Percentiles rank a stretch among this genome's conserved stretches.
These are phyloP conservation scores for Burhinus oedicnemus DNA, from an alignment of 2,113 vertebrate species.

Conservation along the genomic window DNA sequence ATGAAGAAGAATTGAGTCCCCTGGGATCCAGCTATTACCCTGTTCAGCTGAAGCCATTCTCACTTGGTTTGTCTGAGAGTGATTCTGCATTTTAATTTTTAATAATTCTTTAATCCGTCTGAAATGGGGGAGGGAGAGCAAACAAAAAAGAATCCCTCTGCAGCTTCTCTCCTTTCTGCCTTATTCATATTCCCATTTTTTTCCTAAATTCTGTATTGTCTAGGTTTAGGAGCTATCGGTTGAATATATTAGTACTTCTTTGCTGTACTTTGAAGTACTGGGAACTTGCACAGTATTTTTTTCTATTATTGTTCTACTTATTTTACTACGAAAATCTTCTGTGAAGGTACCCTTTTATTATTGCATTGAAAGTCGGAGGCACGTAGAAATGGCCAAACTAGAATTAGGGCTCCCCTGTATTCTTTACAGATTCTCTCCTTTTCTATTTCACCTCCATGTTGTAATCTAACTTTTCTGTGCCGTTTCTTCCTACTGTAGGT, in stretches of 20 bases:
- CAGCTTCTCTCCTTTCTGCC: neutral
- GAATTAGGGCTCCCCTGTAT: neutral
- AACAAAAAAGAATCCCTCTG: neutral
- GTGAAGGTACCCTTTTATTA: neutral
- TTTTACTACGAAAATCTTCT: neutral
- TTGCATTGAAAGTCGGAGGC: neutral
- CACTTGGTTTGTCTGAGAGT: slow-evolving; percentile 7
- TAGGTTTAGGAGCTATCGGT: neutral
- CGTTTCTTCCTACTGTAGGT: neutral
- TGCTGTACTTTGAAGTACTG: neutral
- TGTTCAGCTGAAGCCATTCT: slow-evolving; percentile 23
- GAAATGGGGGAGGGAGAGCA: neutral
- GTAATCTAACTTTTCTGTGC: neutral
- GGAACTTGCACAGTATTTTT: neutral
- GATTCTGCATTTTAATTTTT: slow-evolving; percentile 60
- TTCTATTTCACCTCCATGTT: neutral
- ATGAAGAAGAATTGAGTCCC: neutral
- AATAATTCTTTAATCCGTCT: slow-evolving; percentile 53
- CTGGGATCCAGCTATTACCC: slow-evolving; percentile 8
- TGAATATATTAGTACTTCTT: neutral
- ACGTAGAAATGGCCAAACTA: neutral
- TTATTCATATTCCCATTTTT: neutral
- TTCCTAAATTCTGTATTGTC: neutral
- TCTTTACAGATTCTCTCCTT: neutral
- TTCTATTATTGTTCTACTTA: neutral